Evolutionary conservation across 1,140 invertebrate species (phyloP).

Genomic region (Drosophila carrolli): DNA sequence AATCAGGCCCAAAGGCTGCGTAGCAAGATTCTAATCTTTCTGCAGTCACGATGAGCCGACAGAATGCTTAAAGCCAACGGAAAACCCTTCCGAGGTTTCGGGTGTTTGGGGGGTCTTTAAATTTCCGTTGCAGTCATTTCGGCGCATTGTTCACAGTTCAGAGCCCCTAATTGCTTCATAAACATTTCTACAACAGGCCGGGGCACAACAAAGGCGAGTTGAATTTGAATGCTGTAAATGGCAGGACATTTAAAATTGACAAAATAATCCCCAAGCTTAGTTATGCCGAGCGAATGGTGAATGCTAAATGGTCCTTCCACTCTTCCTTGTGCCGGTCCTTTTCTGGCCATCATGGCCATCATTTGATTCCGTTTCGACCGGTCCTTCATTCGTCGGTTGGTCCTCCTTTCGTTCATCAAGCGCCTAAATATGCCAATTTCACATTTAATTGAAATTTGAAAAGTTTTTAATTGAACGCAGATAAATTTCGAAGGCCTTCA

Average conservation of each 20-base stretch:
- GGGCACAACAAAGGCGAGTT: constrained; percentile 66
- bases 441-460: constrained; percentile 83
- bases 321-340: constrained; percentile 9
- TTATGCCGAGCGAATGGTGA: constrained; percentile 64
- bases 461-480: constrained; percentile 83
- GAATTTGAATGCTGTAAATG: constrained; percentile 80
- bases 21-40: constrained; percentile 76
- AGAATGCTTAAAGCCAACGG: constrained; percentile 63
- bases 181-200: constrained; percentile 74
- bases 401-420: constrained; percentile 52
- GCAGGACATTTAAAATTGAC: constrained; percentile 83
- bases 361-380: constrained; percentile 39
- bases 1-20: constrained; percentile 71
- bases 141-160: constrained; percentile 76
- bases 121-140: constrained; percentile 75
- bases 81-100: constrained; percentile 47
- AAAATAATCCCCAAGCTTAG: constrained; percentile 80
- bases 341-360: constrained; percentile 15
- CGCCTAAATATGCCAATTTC: constrained; percentile 81
- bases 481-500: constrained; percentile 67
- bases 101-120: constrained; percentile 53
- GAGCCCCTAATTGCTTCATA: constrained; percentile 79
- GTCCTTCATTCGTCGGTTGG: not conserved
- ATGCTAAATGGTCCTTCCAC: constrained; percentile 44
- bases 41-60: constrained; percentile 75